Percentiles rank a stretch among this genome's conserved stretches.
These are phyloP conservation scores for Ostrea denselamellosa DNA, from an alignment of 1,140 invertebrate genomes.

Conservation along the genomic window DNA sequence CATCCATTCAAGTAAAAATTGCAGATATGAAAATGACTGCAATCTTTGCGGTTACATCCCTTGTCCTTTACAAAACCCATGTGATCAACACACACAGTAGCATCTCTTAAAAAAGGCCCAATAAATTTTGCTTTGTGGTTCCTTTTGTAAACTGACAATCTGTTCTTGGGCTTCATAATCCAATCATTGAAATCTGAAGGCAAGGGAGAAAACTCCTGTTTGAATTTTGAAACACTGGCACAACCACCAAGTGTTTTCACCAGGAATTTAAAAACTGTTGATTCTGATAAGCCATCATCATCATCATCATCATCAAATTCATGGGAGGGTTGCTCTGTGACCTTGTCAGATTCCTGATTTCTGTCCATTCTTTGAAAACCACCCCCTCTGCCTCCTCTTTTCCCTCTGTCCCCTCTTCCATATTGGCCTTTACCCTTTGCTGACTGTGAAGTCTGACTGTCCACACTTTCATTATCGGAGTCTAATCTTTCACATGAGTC, in stretches of 20 bases:
- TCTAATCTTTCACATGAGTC: background rate
- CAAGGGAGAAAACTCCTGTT: background rate
- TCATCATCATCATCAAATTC: background rate
- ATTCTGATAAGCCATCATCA: background rate
- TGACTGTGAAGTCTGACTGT: constrained; percentile 5
- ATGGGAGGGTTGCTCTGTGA: background rate
- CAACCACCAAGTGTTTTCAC: background rate
- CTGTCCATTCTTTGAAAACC: background rate
- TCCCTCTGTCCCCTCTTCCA: background rate
- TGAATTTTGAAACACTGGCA: background rate
- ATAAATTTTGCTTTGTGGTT: background rate
- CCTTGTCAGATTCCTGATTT: background rate
- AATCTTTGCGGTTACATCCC: constrained; percentile 4
- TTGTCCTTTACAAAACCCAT: background rate
- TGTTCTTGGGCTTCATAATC: background rate
- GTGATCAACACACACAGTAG: constrained; percentile 7
- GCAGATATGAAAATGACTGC: constrained; percentile 2
- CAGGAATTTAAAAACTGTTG: background rate
- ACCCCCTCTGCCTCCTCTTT: background rate
- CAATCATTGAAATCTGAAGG: constrained; percentile 1
- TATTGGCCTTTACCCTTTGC: background rate
- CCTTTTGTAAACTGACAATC: background rate
- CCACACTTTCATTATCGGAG: constrained; percentile 16
- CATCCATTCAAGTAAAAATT: constrained; percentile 25
- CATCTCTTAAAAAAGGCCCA: background rate